Evolutionary conservation across 2,113 vertebrate genomes (phyloP).

Genomic region (Cyprinus carpio): DNA sequence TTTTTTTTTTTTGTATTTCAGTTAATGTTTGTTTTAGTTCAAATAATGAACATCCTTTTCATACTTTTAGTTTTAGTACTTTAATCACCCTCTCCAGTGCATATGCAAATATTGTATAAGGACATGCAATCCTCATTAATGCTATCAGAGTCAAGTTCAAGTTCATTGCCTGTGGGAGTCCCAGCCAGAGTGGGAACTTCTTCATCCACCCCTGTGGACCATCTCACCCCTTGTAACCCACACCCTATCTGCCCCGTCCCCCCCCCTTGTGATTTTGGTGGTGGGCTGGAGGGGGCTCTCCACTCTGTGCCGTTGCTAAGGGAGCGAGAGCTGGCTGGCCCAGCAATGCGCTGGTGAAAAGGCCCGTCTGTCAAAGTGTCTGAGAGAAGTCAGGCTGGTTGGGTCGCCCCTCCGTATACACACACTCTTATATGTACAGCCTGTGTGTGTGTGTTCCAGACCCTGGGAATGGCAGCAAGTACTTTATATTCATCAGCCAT

Average conservation of each 20-base stretch:
- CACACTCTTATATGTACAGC: constrained; percentile 41
- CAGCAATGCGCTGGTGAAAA: constrained; percentile 88
- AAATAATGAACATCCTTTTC: not conserved
- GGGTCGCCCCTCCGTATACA: constrained; percentile 47
- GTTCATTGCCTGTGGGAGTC: constrained; percentile 67
- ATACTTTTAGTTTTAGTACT: not conserved
- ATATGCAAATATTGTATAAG: constrained; percentile 29
- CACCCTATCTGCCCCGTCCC: constrained; percentile 10
- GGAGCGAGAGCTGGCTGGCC: constrained; percentile 81
- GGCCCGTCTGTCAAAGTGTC: constrained; percentile 91
- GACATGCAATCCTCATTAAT: not conserved
- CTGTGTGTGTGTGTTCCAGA: constrained; percentile 67
- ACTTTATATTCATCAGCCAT: constrained; percentile 93
- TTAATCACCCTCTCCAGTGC: not conserved
- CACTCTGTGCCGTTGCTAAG: constrained; percentile 89
- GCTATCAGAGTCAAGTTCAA: constrained; percentile 77
- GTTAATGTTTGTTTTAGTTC: not conserved
- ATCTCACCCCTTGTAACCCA: constrained; percentile 39
- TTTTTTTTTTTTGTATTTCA: not conserved
- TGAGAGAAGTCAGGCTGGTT: constrained; percentile 83
- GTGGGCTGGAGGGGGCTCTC: constrained; percentile 59
- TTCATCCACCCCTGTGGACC: constrained; percentile 65
- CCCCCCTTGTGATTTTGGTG: constrained; percentile 31
- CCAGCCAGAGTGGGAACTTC: constrained; percentile 56
- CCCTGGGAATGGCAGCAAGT: constrained; percentile 91